Evolutionary conservation across 2,113 vertebrate genomes (phyloP), one percentile per base, ranked within the genome.

Genomic region (Crotalus tigris): DNA sequence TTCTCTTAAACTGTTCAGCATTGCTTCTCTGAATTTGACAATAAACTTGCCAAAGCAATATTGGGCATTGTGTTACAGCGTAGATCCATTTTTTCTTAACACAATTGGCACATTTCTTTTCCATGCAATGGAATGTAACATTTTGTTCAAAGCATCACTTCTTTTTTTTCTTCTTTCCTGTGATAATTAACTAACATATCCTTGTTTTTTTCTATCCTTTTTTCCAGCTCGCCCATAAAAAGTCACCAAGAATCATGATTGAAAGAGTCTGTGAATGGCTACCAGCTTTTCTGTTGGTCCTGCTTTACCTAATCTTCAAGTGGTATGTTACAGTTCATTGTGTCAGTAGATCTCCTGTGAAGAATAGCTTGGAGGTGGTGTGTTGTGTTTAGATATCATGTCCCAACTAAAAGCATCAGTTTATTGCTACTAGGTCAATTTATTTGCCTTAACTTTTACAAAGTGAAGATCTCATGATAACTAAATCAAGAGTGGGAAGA

Each of bases 81-180:
- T 55, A 85, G 10, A 75, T 8, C 3, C 61, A 33, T 88, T 55
- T 55, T 55, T 85, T 23, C 51, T 91, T 91, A 55, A 33, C 33
- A 12, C n/a, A 55, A 86, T 26, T 49, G 12, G 8, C 26, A 87
- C 12, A 51, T 51, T 55, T 39, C 5, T 24, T 6, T 24, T 29
- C 54, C 81, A 81, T 8, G 21, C 29, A 54, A 19, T 53, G 33
- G 69, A 69, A 58, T 10, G 9, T 75, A 19, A 10, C 64, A n/a
- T 64, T 81, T 54, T 19, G 0, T 5, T 61, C 0, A 89, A 93
- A 92, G 1, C 59, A 57, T 51, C 29, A 33, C 13, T n/a, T 51
- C 46, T 55, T 19, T 0, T 2, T 91, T 87, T 58, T 46, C 21
- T 58, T 15, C 0, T 0, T 0, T 57, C 13, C 0, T 0, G 0